Conservation (phyloP, 2,888 invertebrate species). For the Petrolisthes manimaculis region DNA sequence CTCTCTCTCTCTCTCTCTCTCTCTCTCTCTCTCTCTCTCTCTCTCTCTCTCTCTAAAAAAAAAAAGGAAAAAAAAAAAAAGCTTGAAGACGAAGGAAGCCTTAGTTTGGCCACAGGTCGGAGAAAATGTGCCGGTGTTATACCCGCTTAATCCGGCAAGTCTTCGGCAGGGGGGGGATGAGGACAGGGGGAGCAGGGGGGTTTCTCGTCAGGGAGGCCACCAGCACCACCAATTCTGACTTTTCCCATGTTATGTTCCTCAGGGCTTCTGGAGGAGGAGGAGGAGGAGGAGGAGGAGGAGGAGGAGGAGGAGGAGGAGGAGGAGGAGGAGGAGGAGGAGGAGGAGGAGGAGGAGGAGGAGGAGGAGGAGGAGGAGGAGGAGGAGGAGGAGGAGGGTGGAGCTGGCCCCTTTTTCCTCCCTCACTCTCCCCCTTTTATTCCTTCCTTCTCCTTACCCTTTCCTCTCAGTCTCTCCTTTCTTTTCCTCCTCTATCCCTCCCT, state of each 20-base stretch:
- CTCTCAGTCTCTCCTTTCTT: too few species aligned
- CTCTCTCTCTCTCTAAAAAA: too few species aligned
- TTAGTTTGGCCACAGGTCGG: too few species aligned
- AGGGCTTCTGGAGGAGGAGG: neutral
- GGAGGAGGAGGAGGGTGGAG: neutral
- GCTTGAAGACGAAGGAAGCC: too few species aligned
- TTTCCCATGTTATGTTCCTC: slow-evolving; percentile 29
- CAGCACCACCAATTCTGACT: slow-evolving; percentile 42
- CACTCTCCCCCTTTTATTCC: too few species aligned
- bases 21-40: too few species aligned
- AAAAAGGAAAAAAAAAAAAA: too few species aligned
- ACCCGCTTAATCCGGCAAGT: slow-evolving; percentile 46
- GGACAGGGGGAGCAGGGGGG: neutral
- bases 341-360: neutral
- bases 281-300: slow-evolving; percentile 3
- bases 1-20: too few species aligned
- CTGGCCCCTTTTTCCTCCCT: too few species aligned
- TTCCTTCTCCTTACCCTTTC: too few species aligned
- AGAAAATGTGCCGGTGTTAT: too few species aligned
- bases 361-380: neutral
- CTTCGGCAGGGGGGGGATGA: neutral
- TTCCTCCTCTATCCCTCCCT: too few species aligned
- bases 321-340: neutral
- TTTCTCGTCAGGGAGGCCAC: slow-evolving; percentile 41
- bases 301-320: neutral